These are phyloP conservation scores for Aleiodes sp. DNA, from an alignment of 1,140 invertebrate genomes.

Conservation along the genomic window DNA sequence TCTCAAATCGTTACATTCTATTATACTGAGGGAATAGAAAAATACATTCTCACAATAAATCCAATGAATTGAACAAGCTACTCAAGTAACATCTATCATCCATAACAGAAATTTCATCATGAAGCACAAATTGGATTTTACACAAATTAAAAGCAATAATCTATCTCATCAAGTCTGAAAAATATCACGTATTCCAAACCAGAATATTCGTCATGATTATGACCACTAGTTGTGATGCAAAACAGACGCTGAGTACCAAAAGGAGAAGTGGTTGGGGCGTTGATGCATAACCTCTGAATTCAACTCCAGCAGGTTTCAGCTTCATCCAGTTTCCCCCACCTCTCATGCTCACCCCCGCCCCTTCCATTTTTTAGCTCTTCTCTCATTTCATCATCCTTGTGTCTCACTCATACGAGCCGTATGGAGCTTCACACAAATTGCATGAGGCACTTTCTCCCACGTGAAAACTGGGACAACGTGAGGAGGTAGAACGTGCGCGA, in stretches of 20 bases:
- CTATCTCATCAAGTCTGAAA: neutral
- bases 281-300: neutral
- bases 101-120: neutral
- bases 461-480: slow-evolving; percentile 36
- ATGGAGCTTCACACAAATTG: slow-evolving; percentile 33
- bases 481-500: slow-evolving; percentile 38
- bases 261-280: neutral
- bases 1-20: too few relatives aligned
- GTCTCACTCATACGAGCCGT: slow-evolving; percentile 10
- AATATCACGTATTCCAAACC: neutral
- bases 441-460: slow-evolving; percentile 39
- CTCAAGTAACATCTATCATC: neutral
- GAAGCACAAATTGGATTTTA: neutral
- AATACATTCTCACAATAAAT: too few relatives aligned
- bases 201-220: neutral
- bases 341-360: neutral
- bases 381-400: slow-evolving; percentile 3
- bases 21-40: too few relatives aligned
- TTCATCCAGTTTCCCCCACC: neutral
- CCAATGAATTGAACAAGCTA: too few relatives aligned
- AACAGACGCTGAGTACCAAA: neutral
- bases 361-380: neutral
- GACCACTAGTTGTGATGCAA: neutral
- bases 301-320: neutral
- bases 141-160: neutral